Base-by-base conservation (phyloP, 2,797 vertebrate genomes). In the Rhinatrema bivittatum region DNA sequence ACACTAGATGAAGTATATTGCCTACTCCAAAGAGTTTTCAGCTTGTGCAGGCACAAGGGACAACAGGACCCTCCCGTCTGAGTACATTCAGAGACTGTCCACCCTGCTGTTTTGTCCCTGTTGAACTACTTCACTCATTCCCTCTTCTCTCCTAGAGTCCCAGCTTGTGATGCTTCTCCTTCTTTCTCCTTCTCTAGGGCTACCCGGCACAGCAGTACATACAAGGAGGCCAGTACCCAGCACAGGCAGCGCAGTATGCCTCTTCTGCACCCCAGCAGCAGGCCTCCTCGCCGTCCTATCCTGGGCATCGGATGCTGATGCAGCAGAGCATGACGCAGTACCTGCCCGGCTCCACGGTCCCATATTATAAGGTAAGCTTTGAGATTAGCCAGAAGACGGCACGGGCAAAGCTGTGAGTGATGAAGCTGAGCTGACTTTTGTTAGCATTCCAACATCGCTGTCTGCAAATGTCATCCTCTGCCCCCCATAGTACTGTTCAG, bases 281-380 rank as follows among this genome's bases (percentile, higher is more conserved):
- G 0, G 62, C 81, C 23, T 81, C 90, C 1, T 91, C 93, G 1
- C 85, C 91, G 12, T 89, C 91, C 3, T 96, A 91, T 55, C 78
- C 88, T 0, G 77, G 86, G 34, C 89, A 91, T 53, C 74, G 93
- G 63, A 76, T 96, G 76, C 83, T 85, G 19, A 54, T 85, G 36
- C 87, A 87, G 63, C 87, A 86, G 53, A 58, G 61, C 15, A 66
- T 91, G 72, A 79, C 79, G 32, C 93, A 90, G 65, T 87, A 89
- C 60, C 46, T 74, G 4, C 66, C 85, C 0, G 71, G 79, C 45
- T 84, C 77, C 5, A 56, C 81, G 0, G 87, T 83, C 20, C 85
- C 90, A 53, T 93, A 91, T 50, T 87, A 87, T 45, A 92, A 81
- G 80, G 84, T 85, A 76, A 15, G 22, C 20, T 16, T 18, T 15